phyloP scores from a whole-genome alignment of 2,113 vertebrate genomes.

The Hemibagrus wyckioides region DNA sequence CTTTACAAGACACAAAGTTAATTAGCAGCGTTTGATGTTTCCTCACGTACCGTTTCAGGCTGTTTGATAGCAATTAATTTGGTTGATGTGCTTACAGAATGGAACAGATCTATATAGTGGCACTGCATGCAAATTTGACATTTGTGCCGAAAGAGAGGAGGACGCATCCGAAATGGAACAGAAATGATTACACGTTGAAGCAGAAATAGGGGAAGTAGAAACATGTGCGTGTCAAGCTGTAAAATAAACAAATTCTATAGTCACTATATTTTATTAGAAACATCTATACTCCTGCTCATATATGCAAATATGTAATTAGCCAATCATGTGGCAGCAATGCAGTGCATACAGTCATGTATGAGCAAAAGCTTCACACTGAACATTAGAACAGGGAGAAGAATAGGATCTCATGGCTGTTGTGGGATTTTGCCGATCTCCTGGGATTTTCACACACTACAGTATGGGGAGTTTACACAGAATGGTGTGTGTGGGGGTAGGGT shows the following conservation, averaged over 20 bases:
- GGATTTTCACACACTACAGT: not conserved
- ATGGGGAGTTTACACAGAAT: not conserved
- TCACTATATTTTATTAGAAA: not conserved
- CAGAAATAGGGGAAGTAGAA: not conserved
- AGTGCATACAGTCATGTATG: not conserved
- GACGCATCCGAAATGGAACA: not conserved
- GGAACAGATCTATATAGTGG: not conserved
- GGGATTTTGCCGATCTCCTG: not conserved
- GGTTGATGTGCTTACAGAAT: not conserved
- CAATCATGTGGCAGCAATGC: not conserved
- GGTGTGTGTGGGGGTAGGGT: no score
- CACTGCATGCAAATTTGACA: not conserved
- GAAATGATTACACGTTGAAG: not conserved
- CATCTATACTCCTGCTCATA: not conserved
- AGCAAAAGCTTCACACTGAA: not conserved
- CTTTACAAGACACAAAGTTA: not conserved
- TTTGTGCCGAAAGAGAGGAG: not conserved
- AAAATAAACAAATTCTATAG: not conserved
- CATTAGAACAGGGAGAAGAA: not conserved
- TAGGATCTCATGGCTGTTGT: not conserved
- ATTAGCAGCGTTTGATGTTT: not conserved
- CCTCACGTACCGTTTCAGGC: not conserved
- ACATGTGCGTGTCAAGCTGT: not conserved
- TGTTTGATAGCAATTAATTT: slow-evolving; percentile 2
- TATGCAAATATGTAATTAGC: not conserved